Evolutionary conservation across 1,140 invertebrate species (phyloP).

Genomic region (Pteromalus puparum): DNA sequence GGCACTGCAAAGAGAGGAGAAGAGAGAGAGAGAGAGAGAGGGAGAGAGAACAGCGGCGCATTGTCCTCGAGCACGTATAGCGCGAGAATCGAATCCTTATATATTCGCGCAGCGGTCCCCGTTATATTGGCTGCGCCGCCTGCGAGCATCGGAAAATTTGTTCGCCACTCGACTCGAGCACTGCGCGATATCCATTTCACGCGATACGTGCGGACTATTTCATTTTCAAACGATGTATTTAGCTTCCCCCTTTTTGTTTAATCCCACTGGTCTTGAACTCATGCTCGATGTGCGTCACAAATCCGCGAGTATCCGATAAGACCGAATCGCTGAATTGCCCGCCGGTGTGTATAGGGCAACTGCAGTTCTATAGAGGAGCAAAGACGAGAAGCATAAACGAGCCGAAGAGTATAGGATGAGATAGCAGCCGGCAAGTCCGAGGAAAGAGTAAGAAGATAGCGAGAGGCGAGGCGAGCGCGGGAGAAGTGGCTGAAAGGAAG

Average conservation of each 20-base stretch:
- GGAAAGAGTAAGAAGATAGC: slow-evolving; percentile 2
- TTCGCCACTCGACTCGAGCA: neutral
- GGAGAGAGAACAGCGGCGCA: neutral
- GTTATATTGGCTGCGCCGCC: slow-evolving; percentile 4
- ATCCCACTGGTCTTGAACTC: too few species aligned
- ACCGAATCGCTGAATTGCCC: too few species aligned
- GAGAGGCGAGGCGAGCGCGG: neutral
- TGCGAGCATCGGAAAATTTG: neutral
- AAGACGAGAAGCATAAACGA: slow-evolving; percentile 31
- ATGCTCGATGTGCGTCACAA: too few species aligned
- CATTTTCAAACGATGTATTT: too few species aligned
- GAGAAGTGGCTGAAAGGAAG: slow-evolving; percentile 2
- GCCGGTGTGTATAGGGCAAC: neutral
- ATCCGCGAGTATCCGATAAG: too few species aligned
- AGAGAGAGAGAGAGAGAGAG: neutral
- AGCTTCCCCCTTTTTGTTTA: too few species aligned
- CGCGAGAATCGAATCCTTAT: neutral
- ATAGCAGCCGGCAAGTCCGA: slow-evolving; percentile 3
- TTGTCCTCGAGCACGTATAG: neutral
- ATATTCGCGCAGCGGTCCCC: neutral
- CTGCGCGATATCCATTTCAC: too few species aligned
- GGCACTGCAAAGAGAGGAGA: neutral
- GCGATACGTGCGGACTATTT: too few species aligned
- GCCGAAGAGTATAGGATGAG: neutral
- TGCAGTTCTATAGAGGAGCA: slow-evolving; percentile 29